Base-by-base conservation (phyloP, 2,797 vertebrate species). In the Macrochelys suwanniensis region DNA sequence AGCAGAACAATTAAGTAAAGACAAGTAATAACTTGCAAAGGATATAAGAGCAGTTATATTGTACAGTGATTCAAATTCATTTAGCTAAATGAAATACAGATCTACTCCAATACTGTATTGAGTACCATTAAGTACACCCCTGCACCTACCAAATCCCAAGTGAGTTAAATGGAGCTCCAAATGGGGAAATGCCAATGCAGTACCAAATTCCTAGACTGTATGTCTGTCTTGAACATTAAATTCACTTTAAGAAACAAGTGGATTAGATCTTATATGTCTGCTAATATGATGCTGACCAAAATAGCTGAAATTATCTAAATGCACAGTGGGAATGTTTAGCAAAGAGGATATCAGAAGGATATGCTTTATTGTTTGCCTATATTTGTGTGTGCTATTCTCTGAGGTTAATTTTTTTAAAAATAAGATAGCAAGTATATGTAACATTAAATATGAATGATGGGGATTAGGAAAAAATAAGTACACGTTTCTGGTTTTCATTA, bases 351-450 rank as follows among this genome's bases (percentile, higher is more conserved):
- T 50, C 47, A 17, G 50, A 26, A 68, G 11, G 11, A 23, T 53
- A 28, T 42, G 51, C 42, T 91, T 93, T 93, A 95, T 89, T 88
- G 79, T 96, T 92, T 92, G 91, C 92, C 80, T 19, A 94, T 82
- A 93, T 95, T 94, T 92, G 33, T 49, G 21, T 51, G 88, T 93
- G 87, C 47, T 93, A 94, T 92, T 90, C 86, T 50, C 47, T 90
- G 86, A 92, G 93, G 94, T 89, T 79, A 92, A 94, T 97, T 68
- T 42, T 42, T 97, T 28, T 5, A 95, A 93, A 71, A 84, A 89
- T 96, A 78, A 25, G 91, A 94, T 94, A 82, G 90, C 71, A 93
- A 86, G 80, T 89, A 80, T 90, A 42, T 90, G 21, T 82, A 57
- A 85, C 59, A 81, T 89, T 80, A 95, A 95, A 85, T 82, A 76